Base-by-base conservation (phyloP, 1,140 invertebrate genomes). In the Pollicipes pollicipes region DNA sequence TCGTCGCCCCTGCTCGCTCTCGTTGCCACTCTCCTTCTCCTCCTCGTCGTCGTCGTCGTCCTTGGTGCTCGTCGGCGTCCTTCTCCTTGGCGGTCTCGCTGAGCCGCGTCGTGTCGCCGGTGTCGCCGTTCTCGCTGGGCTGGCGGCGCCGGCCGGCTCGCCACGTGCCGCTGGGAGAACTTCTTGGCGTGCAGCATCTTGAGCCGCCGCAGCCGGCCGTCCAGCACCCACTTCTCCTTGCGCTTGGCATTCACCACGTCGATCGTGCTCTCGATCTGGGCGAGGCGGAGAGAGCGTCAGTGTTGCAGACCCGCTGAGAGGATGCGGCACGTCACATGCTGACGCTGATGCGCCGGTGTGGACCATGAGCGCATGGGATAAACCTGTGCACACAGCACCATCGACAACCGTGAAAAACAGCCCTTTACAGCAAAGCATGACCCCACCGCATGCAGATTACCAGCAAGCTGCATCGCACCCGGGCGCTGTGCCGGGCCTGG, bases 141-240 rank as follows among this genome's bases (percentile, higher is more conserved):
- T 58, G 6, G 45, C 45, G 45, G 45, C 45, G 45, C 10, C 45
- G 45, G 45, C 45, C 45, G 45, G 45, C 45, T 21, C 45, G 21
- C 6, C 17, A 58, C 13, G 17, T 58, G 45, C 13, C 45, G 45
- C 45, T 58, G 45, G 2, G 45, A 10, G 17, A 58, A 58, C 45
- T 58, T 58, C 45, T 58, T 58, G 17, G 45, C 45, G 28, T 66
- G 64, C 64, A 66, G 64, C 64, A 66, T 27, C 6, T n/a, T 21
- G 24, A 66, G 10, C 6, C 64, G 64, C 64, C 75, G 72, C 68
- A 75, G 73, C 27, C 72, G 30, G 29, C 72, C 90, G 78, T 95
- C 93, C 67, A 93, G 80, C 28, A 90, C 83, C 80, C 90, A 91
- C 73, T 89, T 84, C 76, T 93, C 90, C 74, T 89, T 88, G 72